phyloP scores from a whole-genome alignment of 2,113 vertebrate genomes.

The Aplodontia rufa region DNA sequence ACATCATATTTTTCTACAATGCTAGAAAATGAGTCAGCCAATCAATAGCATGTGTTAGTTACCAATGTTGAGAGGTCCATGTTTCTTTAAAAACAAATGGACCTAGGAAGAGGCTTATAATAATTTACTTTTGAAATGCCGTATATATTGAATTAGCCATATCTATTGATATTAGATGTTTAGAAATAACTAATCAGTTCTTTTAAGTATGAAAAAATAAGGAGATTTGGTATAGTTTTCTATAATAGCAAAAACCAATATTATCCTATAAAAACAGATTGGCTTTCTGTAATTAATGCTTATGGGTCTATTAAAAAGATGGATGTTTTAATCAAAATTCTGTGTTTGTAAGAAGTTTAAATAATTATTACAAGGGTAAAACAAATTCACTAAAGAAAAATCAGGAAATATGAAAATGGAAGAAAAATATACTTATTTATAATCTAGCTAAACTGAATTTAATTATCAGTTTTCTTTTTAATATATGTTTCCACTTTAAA shows the following conservation, averaged over 20 bases:
- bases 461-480: constrained; percentile 11
- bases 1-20: constrained; percentile 34
- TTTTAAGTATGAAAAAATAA: not conserved
- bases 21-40: constrained; percentile 3
- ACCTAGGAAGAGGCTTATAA: not conserved
- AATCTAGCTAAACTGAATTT: not conserved
- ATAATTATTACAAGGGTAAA: not conserved
- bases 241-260: not conserved
- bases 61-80: not conserved
- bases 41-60: not conserved
- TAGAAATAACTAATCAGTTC: not conserved
- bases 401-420: constrained; percentile 3
- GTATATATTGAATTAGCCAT: constrained; percentile 38
- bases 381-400: constrained; percentile 26
- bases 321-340: constrained; percentile 28
- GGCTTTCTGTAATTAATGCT: constrained; percentile 36
- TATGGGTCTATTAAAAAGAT: constrained; percentile 33
- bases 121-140: constrained; percentile 1
- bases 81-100: constrained; percentile 44
- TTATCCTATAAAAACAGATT: constrained; percentile 39
- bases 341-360: constrained; percentile 7
- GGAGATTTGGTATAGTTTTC: not conserved
- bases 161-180: constrained; percentile 20
- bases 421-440: not conserved
- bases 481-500: not conserved